Evolutionary conservation across 2,888 invertebrate genomes (phyloP).

Genomic region (Dichetophora obliterata): DNA sequence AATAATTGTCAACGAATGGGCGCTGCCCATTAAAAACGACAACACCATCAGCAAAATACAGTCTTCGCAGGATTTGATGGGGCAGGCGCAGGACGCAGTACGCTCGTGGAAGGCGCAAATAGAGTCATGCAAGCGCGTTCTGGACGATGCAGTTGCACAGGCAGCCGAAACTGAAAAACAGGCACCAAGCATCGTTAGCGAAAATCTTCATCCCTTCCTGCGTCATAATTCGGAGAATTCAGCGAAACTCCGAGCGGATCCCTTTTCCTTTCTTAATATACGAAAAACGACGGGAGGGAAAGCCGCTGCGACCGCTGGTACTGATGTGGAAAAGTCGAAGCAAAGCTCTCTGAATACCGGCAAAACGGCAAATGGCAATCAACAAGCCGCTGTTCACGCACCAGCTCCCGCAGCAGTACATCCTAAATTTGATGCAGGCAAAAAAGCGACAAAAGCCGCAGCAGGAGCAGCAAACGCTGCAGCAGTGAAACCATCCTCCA

Average conservation of each 20-base stretch:
- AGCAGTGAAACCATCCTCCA: background rate
- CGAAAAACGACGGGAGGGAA: background rate
- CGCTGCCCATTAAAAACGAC: conserved; percentile 31
- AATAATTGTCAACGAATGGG: conserved; percentile 44
- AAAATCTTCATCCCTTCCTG: background rate
- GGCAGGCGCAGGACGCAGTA: conserved; percentile 48
- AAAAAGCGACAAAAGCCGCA: background rate
- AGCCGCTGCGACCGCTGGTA: background rate
- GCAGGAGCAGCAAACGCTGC: background rate
- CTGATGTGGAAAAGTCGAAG: too few relatives aligned
- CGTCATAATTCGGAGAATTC: background rate
- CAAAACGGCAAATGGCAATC: background rate
- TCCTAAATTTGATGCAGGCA: too few relatives aligned
- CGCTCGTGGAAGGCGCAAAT: conserved; percentile 50
- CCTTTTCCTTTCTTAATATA: background rate
- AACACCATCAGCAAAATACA: background rate
- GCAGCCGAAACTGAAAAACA: conserved; percentile 34
- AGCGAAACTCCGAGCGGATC: background rate
- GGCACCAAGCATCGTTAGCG: background rate
- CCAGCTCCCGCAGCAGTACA: background rate
- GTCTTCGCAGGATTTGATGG: conserved; percentile 42
- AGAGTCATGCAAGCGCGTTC: conserved; percentile 47
- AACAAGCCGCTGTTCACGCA: background rate
- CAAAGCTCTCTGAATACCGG: background rate
- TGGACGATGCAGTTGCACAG: conserved; percentile 45